A percentile compares a stretch with the other conserved stretches of the same genome.
Conservation (phyloP, 2,113 vertebrate genomes). For the Tachysurus fulvidraco region DNA sequence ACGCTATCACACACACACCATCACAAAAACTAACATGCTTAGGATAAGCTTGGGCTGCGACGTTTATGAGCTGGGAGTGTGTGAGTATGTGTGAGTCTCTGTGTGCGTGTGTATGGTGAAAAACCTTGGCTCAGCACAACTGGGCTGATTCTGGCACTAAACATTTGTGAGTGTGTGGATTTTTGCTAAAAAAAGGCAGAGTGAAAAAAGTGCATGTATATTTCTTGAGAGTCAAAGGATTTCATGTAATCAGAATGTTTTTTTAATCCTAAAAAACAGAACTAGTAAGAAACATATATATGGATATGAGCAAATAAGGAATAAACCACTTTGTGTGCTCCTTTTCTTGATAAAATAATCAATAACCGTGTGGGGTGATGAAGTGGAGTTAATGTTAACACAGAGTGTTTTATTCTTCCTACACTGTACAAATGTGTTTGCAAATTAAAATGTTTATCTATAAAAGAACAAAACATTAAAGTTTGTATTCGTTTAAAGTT, state of each 20-base stretch:
- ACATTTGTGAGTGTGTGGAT: slow-evolving; percentile 69
- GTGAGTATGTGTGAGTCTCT: slow-evolving; percentile 77
- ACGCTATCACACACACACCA: slow-evolving; percentile 89
- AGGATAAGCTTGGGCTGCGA: slow-evolving; percentile 98
- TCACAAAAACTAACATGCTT: slow-evolving; percentile 99
- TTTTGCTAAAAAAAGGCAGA: slow-evolving; percentile 78
- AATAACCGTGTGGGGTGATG: neutral
- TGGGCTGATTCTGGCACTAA: slow-evolving; percentile 74
- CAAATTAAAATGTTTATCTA: neutral
- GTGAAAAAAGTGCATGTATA: slow-evolving; percentile 69
- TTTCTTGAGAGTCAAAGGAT: slow-evolving; percentile 60
- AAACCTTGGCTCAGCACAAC: slow-evolving; percentile 99
- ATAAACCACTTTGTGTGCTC: neutral
- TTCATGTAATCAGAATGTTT: slow-evolving; percentile 72
- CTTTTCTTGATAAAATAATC: neutral
- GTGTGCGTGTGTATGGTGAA: slow-evolving; percentile 77
- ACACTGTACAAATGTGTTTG: neutral
- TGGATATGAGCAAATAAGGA: neutral
- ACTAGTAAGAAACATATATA: neutral
- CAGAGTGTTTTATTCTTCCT: neutral
- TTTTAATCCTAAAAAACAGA: neutral
- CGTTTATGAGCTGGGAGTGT: slow-evolving; percentile 97
- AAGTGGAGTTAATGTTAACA: neutral
- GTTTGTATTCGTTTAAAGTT: neutral
- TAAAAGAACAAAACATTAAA: neutral